Evolutionary conservation across 2,888 invertebrate genomes (phyloP).

Genomic region (Deroplatys truncata): DNA sequence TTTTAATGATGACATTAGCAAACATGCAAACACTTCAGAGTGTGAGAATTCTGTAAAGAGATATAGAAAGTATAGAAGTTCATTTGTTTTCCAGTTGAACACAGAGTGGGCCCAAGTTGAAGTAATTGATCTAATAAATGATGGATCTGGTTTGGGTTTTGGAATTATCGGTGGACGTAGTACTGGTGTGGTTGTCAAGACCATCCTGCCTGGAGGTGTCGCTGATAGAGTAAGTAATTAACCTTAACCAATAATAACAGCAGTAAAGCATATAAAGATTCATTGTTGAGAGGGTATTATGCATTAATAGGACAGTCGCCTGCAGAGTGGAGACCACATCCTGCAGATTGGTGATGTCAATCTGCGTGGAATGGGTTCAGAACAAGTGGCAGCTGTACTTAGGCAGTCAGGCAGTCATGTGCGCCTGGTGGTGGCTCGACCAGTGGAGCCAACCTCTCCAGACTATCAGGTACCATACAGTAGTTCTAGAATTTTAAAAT

Average conservation of each 20-base stretch:
- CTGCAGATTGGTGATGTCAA: conserved; percentile 93
- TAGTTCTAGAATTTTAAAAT: too few species aligned
- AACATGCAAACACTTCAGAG: too few species aligned
- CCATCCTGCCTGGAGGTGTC: conserved; percentile 94
- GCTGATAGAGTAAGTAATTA: conserved; percentile 78
- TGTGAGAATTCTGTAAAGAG: too few species aligned
- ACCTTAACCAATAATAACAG: neutral
- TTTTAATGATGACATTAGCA: too few species aligned
- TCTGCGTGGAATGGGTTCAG: conserved; percentile 93
- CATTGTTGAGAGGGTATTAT: neutral
- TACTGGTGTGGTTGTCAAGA: conserved; percentile 99
- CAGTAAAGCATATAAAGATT: neutral
- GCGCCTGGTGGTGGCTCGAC: conserved; percentile 88
- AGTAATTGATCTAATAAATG: conserved; percentile 94
- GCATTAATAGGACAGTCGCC: conserved; percentile 73
- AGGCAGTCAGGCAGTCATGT: conserved; percentile 94
- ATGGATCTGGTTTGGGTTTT: conserved; percentile 96
- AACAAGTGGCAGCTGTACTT: conserved; percentile 92
- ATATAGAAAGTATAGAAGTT: too few species aligned
- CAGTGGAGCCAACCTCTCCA: conserved; percentile 76
- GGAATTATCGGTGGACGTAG: conserved; percentile 97
- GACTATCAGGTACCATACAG: conserved; percentile 58
- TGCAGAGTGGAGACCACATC: conserved; percentile 97
- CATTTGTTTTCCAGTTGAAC: conserved; percentile 66
- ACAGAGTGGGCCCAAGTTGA: conserved; percentile 99